Conservation (phyloP, 2,113 vertebrate species). For the Apodemus sylvaticus region DNA sequence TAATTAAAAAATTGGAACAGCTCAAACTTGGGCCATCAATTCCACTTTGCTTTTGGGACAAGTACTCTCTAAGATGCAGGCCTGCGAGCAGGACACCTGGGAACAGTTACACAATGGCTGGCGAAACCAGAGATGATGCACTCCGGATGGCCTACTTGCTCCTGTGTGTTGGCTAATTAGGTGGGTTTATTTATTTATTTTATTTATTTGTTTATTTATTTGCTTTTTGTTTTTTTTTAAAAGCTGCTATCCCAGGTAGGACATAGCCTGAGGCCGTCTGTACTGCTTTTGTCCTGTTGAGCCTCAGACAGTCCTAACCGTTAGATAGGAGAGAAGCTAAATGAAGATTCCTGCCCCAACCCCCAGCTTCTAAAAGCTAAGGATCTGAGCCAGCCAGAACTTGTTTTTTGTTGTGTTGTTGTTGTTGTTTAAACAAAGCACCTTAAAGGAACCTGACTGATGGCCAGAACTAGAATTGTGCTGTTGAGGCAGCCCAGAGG, state of each 20-base stretch:
- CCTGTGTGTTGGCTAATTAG: neutral
- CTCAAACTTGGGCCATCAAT: constrained; percentile 63
- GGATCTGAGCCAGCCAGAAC: neutral
- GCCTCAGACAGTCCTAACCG: neutral
- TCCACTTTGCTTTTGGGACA: neutral
- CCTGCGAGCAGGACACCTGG: constrained; percentile 66
- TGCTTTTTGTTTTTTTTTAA: neutral
- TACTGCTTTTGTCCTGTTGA: constrained; percentile 16
- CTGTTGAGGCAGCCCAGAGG: neutral
- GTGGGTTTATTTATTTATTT: no score
- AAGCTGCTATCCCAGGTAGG: neutral
- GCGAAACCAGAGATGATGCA: neutral
- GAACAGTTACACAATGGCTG: neutral
- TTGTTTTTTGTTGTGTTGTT: neutral
- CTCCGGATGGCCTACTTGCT: constrained; percentile 57
- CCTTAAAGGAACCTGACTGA: neutral
- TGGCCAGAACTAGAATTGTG: neutral
- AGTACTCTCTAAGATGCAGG: constrained; percentile 35
- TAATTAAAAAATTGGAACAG: constrained; percentile 62
- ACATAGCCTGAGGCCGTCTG: constrained; percentile 30
- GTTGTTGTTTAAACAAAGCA: neutral
- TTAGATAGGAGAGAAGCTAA: neutral
- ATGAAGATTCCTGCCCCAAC: neutral
- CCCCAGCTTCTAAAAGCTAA: neutral
- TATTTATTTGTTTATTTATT: neutral